A percentile compares a stretch with the other conserved stretches of the same genome.
Conservation (phyloP, 2,888 invertebrate species). For the Pandemis corylana region DNA sequence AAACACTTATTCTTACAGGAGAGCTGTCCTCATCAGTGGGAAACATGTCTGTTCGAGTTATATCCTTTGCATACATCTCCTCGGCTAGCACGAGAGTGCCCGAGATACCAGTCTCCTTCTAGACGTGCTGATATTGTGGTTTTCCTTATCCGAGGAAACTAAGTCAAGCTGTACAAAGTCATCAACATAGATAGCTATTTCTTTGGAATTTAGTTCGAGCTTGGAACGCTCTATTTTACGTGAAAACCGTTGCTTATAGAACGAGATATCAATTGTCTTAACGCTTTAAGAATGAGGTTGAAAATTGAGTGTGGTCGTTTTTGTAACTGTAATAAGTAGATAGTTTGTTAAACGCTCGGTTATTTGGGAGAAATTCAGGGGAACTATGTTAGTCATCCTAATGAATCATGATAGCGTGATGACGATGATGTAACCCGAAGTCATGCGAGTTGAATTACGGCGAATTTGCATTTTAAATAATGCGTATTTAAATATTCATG, state of each 20-base stretch:
- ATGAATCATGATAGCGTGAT: conserved; percentile 30
- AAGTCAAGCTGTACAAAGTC: not conserved
- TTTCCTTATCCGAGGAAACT: too few species aligned
- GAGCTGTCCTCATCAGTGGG: too few species aligned
- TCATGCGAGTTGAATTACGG: conserved; percentile 15
- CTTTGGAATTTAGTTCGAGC: not conserved
- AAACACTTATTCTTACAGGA: too few species aligned
- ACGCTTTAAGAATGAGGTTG: not conserved
- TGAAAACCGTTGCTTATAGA: conserved; percentile 3
- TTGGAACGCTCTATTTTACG: not conserved
- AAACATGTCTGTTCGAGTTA: too few species aligned
- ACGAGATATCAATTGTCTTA: not conserved
- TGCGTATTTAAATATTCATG: too few species aligned
- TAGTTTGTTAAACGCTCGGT: conserved; percentile 24
- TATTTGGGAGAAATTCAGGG: conserved; percentile 35
- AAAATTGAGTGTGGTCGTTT: not conserved
- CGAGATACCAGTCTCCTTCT: too few species aligned
- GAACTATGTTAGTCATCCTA: conserved; percentile 19
- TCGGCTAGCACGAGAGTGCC: too few species aligned
- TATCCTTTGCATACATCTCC: too few species aligned
- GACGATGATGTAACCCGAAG: conserved; percentile 20
- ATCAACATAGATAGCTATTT: not conserved
- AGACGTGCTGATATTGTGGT: too few species aligned
- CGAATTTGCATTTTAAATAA: not conserved
- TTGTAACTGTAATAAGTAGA: not conserved